Percentiles rank a stretch among this genome's conserved stretches.
These are phyloP conservation scores for Heterodera schachtii DNA, from an alignment of 1,140 invertebrate species.

Conservation along the genomic window DNA sequence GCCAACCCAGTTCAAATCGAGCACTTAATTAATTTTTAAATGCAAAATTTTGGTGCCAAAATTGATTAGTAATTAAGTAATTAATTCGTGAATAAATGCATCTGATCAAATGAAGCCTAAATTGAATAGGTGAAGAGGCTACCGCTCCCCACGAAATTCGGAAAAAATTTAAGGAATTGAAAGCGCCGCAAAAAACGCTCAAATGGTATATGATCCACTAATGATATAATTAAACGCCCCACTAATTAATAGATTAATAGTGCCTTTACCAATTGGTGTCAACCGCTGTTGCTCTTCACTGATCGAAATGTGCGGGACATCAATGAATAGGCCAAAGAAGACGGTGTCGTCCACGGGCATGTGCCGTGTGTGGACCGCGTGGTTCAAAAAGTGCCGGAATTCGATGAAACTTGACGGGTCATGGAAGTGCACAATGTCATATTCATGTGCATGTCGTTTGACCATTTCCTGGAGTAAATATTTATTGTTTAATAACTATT, in stretches of 20 bases:
- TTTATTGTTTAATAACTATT: background rate
- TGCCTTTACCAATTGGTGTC: background rate
- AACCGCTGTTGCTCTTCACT: conserved; percentile 23
- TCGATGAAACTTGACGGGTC: background rate
- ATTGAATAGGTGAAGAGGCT: no score
- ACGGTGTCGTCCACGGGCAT: background rate
- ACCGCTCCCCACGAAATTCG: no score
- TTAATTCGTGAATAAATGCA: no score
- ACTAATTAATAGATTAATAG: no score
- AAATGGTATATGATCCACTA: no score
- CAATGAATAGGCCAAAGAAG: background rate
- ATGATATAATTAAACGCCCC: no score
- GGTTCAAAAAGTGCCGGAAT: conserved; percentile 19
- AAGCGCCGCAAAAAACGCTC: no score
- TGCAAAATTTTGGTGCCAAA: no score
- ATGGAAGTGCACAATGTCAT: conserved; percentile 36
- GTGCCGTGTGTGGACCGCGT: conserved; percentile 13
- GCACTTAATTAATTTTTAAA: background rate
- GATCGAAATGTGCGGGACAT: conserved; percentile 23
- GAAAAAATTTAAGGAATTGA: no score
- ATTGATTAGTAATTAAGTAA: no score
- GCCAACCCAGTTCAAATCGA: conserved; percentile 18
- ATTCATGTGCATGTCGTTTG: conserved; percentile 18
- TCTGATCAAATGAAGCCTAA: no score
- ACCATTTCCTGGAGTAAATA: background rate